Base-by-base conservation (phyloP, 1,140 invertebrate genomes). In the Drosophila insularis region DNA sequence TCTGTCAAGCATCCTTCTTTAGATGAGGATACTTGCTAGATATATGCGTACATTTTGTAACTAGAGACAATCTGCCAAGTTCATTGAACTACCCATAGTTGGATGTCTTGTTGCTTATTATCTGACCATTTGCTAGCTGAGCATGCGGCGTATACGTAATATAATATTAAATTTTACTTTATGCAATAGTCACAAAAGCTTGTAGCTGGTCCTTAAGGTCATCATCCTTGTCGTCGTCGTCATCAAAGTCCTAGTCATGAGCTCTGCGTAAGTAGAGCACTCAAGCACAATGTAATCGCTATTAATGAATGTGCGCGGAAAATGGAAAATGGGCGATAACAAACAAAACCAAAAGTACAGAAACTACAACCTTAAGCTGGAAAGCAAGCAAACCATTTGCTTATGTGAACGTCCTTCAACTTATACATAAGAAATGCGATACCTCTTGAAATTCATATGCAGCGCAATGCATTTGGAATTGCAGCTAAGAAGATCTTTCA, bases 161-260 rank as follows among this genome's bases (percentile, higher is more conserved):
- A 79, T 71, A 60, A 35, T 68, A 87, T 86, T 86, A 72, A 81
- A 87, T 85, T 71, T 85, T 68, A 81, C 81, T 85, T 86, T 78
- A 74, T 81, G 68, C 64, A 61, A 77, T 66, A 67, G n/a, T 77
- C 35, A 56, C 19, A 11, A 54, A 31, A 31, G 2, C 40, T 21
- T 61, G 56, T 54, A 40, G 4, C 13, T 14, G 23, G 17, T 50
- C 17, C 17, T 50, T 50, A 50, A 50, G 43, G 43, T 50, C 43
- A 11, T 37, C 43, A 3, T 21, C 2, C 2, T 37, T 11, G 10
- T 37, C 11, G 10, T 13, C 35, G 11, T 5, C 43, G 19, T 50
- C 43, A 50, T 50, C 43, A 50, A 11, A 8, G 10, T 50, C 43
- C 10, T 50, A 11, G 43, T 50, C 43, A 50, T 50, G 43, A 50